phyloP scores from a whole-genome alignment of 2,113 vertebrate genomes.

The Callocephalon fimbriatum region DNA sequence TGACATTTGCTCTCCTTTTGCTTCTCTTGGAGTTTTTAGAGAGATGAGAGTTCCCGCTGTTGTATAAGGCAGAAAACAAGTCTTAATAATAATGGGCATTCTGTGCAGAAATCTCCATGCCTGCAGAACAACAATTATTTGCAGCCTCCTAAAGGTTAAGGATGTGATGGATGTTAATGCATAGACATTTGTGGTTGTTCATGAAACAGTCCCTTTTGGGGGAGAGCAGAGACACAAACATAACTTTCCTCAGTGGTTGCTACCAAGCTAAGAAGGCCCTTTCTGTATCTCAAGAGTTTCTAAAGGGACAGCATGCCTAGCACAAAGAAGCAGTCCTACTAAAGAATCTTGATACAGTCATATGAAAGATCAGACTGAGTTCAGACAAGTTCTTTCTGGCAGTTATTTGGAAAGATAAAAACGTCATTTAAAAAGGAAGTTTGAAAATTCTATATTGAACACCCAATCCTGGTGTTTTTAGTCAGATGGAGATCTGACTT shows the following conservation, averaged over 20 bases:
- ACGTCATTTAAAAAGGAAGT: background rate
- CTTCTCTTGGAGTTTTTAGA: slow-evolving; percentile 38
- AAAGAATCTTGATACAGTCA: background rate
- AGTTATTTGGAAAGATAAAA: background rate
- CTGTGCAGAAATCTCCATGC: background rate
- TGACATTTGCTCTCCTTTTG: slow-evolving; percentile 66
- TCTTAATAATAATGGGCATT: background rate
- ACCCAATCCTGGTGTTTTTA: background rate
- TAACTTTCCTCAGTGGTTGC: background rate
- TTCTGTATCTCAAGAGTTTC: background rate
- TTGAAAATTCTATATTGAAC: background rate
- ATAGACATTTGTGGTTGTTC: background rate
- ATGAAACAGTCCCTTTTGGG: background rate
- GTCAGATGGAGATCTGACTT: background rate
- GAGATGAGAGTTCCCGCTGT: background rate
- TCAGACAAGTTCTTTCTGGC: background rate
- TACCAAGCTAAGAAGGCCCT: background rate
- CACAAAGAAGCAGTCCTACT: background rate
- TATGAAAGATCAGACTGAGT: background rate
- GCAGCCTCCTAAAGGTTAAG: slow-evolving; percentile 32
- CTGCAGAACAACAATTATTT: background rate
- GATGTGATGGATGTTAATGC: background rate
- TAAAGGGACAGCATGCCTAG: background rate
- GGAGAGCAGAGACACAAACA: background rate
- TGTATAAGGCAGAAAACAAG: slow-evolving; percentile 31